Evolutionary conservation across 2,888 invertebrate genomes (phyloP).

Genomic region (Drosophila leonis): DNA sequence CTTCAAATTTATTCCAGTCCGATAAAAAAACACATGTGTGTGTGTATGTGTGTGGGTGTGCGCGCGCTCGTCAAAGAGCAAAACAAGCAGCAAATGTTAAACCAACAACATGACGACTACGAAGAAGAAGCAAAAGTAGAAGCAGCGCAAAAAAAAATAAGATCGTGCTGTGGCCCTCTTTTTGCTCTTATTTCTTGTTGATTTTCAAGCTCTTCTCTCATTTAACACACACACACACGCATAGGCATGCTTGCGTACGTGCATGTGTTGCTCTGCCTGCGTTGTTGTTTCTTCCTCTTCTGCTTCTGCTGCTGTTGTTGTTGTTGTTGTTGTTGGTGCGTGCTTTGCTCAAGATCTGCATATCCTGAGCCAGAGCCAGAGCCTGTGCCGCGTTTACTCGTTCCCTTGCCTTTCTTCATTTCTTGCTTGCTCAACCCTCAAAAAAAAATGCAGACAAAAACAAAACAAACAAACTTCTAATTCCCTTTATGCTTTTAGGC

Average conservation of each 20-base stretch:
- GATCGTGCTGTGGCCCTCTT: slow-evolving; percentile 57
- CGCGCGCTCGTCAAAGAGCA: slow-evolving; percentile 26
- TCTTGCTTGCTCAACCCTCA: slow-evolving; percentile 39
- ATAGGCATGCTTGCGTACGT: not conserved
- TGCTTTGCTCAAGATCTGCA: slow-evolving; percentile 31
- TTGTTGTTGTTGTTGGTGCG: too few species aligned
- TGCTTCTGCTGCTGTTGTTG: not conserved
- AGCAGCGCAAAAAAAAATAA: slow-evolving; percentile 42
- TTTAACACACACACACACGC: slow-evolving; percentile 11
- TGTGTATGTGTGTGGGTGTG: slow-evolving; percentile 4
- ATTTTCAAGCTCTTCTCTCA: slow-evolving; percentile 39
- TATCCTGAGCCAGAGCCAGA: slow-evolving; percentile 20
- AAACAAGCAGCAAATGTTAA: slow-evolving; percentile 32
- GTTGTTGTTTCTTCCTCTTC: not conserved
- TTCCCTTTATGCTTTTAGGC: slow-evolving; percentile 44
- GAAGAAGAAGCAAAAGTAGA: slow-evolving; percentile 22
- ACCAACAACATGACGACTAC: slow-evolving; percentile 22
- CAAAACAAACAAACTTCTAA: slow-evolving; percentile 39
- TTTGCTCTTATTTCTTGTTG: slow-evolving; percentile 53
- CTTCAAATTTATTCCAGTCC: slow-evolving; percentile 68
- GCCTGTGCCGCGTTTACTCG: slow-evolving; percentile 42
- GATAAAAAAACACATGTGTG: slow-evolving; percentile 42
- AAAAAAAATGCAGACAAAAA: slow-evolving; percentile 13
- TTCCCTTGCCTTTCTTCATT: slow-evolving; percentile 27
- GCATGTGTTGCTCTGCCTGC: slow-evolving; percentile 5